A percentile compares a stretch with the other conserved stretches of the same genome.
phyloP scores from a whole-genome alignment of 2,888 invertebrate species.

The Sarcophaga subvicina region DNA sequence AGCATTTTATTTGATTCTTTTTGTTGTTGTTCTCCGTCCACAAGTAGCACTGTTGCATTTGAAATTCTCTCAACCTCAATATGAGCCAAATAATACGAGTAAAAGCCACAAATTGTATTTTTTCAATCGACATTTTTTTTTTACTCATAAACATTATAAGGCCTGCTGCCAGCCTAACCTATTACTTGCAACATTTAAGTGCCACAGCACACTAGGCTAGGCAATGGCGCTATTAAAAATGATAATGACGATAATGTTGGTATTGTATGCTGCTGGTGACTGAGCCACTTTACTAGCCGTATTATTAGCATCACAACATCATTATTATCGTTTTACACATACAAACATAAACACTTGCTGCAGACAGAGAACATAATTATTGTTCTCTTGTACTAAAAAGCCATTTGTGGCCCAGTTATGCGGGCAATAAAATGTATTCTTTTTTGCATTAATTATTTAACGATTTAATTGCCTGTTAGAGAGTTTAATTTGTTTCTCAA shows the following conservation, averaged over 20 bases:
- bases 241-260: not conserved
- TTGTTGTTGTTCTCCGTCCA: conserved; percentile 26
- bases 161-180: conserved; percentile 2
- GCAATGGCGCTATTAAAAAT: not conserved
- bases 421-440: conserved; percentile 22
- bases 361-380: conserved; percentile 17
- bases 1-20: not conserved
- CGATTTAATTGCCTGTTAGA: conserved; percentile 18
- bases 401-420: conserved; percentile 36
- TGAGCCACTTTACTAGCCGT: conserved; percentile 33
- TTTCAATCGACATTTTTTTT: conserved; percentile 15
- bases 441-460: conserved; percentile 56
- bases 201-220: not conserved
- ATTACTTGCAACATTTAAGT: conserved; percentile 1
- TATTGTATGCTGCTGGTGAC: not conserved
- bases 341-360: not conserved
- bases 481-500: not conserved
- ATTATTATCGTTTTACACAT: not conserved
- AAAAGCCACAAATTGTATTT: conserved; percentile 26
- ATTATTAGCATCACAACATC: conserved; percentile 17
- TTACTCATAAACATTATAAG: conserved; percentile 18
- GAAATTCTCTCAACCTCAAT: conserved; percentile 65
- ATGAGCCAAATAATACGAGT: conserved; percentile 30
- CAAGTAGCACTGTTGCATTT: conserved; percentile 59
- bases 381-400: conserved; percentile 53